These are phyloP conservation scores for Neopipo cinnamomea DNA, from an alignment of 2,113 vertebrate species.

Conservation along the genomic window DNA sequence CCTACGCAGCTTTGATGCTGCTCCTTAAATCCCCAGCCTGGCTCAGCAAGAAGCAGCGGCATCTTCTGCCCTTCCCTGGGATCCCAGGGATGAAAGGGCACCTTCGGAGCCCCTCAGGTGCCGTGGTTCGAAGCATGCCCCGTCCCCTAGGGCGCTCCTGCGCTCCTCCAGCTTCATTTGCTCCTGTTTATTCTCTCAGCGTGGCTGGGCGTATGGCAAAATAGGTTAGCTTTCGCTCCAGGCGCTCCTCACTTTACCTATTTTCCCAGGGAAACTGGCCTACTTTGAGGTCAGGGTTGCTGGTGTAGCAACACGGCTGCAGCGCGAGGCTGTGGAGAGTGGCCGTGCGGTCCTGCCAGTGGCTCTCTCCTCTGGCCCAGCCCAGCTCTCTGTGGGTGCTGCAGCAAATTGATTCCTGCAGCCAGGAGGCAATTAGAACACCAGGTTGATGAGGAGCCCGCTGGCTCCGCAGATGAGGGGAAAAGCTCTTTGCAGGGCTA, in stretches of 20 bases:
- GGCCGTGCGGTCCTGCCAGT: rapidly evolving
- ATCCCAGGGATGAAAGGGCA: not conserved
- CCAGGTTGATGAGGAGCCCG: not conserved
- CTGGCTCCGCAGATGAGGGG: not conserved
- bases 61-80: not conserved
- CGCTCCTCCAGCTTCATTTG: not conserved
- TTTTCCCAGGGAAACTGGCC: constrained; percentile 68
- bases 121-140: not conserved
- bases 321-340: not conserved
- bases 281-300: constrained; percentile 64
- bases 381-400: not conserved
- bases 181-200: not conserved
- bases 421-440: not conserved
- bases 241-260: constrained; percentile 29
- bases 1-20: not conserved
- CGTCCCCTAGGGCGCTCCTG: rapidly evolving
- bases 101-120: not conserved
- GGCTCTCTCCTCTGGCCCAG: not conserved
- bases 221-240: constrained; percentile 56
- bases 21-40: not conserved
- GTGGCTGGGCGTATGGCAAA: constrained; percentile 7
- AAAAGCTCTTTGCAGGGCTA: not conserved
- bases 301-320: not conserved
- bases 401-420: not conserved
- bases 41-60: not conserved